Evolutionary conservation across 1,140 invertebrate genomes (phyloP), one percentile per base, ranked within the genome.

Genomic region (Cherax quadricarinatus): DNA sequence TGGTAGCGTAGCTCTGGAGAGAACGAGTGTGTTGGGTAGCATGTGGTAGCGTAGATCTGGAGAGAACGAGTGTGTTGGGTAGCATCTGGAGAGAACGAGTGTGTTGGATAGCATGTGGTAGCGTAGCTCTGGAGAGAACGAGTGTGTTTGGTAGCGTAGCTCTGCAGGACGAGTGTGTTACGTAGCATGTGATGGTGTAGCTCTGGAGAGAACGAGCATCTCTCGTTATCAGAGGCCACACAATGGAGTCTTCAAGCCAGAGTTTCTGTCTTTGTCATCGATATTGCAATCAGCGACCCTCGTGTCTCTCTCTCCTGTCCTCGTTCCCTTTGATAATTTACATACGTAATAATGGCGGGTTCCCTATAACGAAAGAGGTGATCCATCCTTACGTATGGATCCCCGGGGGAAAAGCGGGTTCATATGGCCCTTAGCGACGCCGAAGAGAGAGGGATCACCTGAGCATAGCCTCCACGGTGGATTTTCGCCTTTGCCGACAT

Each of bases 341-440:
- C 89, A 91, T 91, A 86, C 89, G 89, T 91, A 91, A 91, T 91
- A 91, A 91, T 91, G 89, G 89, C 84, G 89, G 89, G 73, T 82
- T 91, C 84, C 84, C 84, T 91, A 91, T 91, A 91, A 87, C 89
- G 84, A 91, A 91, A 91, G 89, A 91, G 89, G 89, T 87, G 84
- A 86, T 91, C 85, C 86, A 87, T 87, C 89, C 89, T 91, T 91
- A 81, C 89, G 84, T 82, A 87, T 86, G 75, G 84, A 82, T 91
- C 89, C 89, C 89, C 10, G 84, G 73, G 62, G 62, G 62, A 16
- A 21, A 16, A 18, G 62, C 10, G 62, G 88, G 49, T 24, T 12
- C 51, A 18, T 51, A 51, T 86, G 10, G 21, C 83, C 12, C 75
- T 80, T 81, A 85, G 24, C 66, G 81, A 51, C 62, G 48, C 75